Evolutionary conservation across 2,888 invertebrate species (phyloP), one percentile per base, ranked within the genome.

Genomic region (Liposcelis brunnea): DNA sequence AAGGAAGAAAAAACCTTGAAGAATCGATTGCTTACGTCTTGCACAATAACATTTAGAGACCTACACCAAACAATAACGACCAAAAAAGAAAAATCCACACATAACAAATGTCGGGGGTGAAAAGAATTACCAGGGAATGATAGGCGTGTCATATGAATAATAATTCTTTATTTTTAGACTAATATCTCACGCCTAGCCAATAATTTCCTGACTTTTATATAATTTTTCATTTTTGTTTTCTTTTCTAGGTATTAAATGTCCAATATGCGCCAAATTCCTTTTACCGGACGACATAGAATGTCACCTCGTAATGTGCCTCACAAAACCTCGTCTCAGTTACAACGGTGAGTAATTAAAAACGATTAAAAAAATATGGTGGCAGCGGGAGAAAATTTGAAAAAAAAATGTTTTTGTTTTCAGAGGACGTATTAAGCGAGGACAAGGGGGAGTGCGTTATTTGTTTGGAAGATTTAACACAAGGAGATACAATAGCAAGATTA

Each of bases 361-460:
- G n/a, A n/a, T n/a, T 34, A 33, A 44, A 44, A 8, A 1, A 48
- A 40, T 12, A n/a, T 32, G 32, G 15, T 11, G 2, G 47, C 12
- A 40, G 15, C 42, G 10, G 32, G 26, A 15, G 19, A 7, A 38
- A 15, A 42, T 2, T 42, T 33, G 2, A 35, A 40, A 10, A 34
- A 19, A 38, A 32, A 26, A 5, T 40, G 35, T 50, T 52, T 48
- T 52, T 45, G 58, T 53, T 77, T 79, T 42, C 77, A 97, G 95
- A 97, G 82, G 97, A 97, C 68, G 79, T 93, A 59, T 71, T 97
- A 68, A 80, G 80, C 58, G 94, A 94, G 66, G 80, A 89, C 61
- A 95, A 95, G 71, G 95, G 93, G 51, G 97, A 97, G 71, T 97
- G 97, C 73, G 90, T 93, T 59, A 97, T 97, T 68, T 98, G 97